phyloP scores from a whole-genome alignment of 2,888 invertebrate species.

The Melanophora roralis region DNA sequence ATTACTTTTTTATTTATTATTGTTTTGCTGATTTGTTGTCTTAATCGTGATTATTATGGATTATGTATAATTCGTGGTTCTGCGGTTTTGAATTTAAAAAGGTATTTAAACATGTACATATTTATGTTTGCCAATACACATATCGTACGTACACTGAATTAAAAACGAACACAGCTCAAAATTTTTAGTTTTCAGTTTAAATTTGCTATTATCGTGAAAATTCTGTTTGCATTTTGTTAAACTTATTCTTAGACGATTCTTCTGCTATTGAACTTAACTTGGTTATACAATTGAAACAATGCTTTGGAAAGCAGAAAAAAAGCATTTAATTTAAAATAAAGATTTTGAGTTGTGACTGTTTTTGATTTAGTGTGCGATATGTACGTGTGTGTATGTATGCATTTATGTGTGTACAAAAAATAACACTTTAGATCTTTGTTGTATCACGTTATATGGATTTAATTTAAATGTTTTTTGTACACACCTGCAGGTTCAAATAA shows the following conservation, averaged over 20 bases:
- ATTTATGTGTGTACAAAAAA: constrained; percentile 19
- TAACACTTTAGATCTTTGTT: constrained; percentile 30
- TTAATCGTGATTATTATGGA: constrained; percentile 13
- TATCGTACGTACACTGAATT: too few relatives aligned
- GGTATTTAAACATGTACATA: background rate
- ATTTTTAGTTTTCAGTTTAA: too few relatives aligned
- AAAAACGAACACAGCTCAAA: too few relatives aligned
- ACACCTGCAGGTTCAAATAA: constrained; percentile 58
- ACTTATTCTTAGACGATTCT: too few relatives aligned
- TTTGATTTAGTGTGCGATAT: too few relatives aligned
- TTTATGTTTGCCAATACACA: background rate
- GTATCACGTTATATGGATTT: constrained; percentile 43
- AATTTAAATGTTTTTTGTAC: constrained; percentile 35
- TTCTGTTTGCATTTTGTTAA: too few relatives aligned
- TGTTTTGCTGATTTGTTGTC: background rate
- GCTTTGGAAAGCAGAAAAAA: too few relatives aligned
- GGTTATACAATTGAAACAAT: too few relatives aligned
- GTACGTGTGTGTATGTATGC: background rate
- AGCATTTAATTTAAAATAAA: too few relatives aligned
- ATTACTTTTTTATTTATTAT: background rate
- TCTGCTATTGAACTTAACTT: too few relatives aligned
- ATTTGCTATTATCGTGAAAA: too few relatives aligned
- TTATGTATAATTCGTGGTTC: constrained; percentile 32
- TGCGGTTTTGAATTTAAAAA: background rate
- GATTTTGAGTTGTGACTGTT: too few relatives aligned